Percentiles rank a stretch among this genome's conserved stretches.
phyloP scores from a whole-genome alignment of 2,113 vertebrate genomes.

The Lophotis ruficrista region DNA sequence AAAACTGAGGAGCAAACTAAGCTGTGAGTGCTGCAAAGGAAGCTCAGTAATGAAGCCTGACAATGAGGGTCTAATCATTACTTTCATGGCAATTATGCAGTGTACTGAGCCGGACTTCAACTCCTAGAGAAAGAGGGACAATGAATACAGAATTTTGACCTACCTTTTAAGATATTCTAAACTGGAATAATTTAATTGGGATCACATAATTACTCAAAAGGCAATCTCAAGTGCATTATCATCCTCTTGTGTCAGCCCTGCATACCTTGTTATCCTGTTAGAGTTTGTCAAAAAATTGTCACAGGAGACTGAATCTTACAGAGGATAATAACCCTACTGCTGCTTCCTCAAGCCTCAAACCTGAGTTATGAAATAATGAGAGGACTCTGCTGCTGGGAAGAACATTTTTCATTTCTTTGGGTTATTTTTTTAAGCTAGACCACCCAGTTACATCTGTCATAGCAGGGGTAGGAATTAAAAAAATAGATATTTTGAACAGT shows the following conservation, averaged over 20 bases:
- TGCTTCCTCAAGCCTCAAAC: constrained; percentile 45
- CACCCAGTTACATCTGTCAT: constrained; percentile 13
- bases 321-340: constrained; percentile 70
- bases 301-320: constrained; percentile 54
- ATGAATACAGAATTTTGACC: constrained; percentile 63
- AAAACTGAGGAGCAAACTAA: background rate
- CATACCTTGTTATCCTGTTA: constrained; percentile 70
- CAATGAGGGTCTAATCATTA: constrained; percentile 31
- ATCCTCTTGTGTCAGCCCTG: constrained; percentile 58
- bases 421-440: background rate
- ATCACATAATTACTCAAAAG: constrained; percentile 74
- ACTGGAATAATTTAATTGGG: constrained; percentile 69
- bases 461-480: background rate
- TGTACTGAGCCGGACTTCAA: constrained; percentile 17
- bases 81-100: constrained; percentile 54
- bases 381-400: constrained; percentile 21
- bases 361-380: constrained; percentile 60
- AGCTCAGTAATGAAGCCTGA: constrained; percentile 33
- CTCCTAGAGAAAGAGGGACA: constrained; percentile 50
- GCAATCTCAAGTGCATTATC: constrained; percentile 53
- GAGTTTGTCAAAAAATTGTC: constrained; percentile 77
- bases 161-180: constrained; percentile 59
- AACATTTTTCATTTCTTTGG: background rate
- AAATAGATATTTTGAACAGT: background rate
- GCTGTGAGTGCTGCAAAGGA: background rate